Base-by-base conservation (phyloP, 2,888 invertebrate species). In the Harpalus rubripes region DNA sequence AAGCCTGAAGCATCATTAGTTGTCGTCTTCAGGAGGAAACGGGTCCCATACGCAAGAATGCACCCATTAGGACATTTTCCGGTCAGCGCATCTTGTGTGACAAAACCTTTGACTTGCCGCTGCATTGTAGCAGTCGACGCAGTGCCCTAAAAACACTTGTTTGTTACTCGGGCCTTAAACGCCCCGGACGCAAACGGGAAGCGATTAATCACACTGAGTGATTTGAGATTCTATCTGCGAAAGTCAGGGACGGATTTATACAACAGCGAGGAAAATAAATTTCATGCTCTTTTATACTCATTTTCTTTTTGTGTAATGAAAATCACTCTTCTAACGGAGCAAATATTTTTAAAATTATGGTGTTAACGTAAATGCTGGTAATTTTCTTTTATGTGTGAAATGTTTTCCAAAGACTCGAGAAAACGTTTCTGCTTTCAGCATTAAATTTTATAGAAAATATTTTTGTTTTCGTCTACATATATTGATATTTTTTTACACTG, bases 161-260 rank as follows among this genome's bases (percentile, higher is more conserved):
- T 80, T 80, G 79, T 80, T 79, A 26, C 79, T 26, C 79, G 32
- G 32, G 79, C 58, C 79, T 80, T 80, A 80, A 80, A 80, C 59
- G 59, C 61, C 61, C 61, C 15, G 58, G 61, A 80, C 61, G 15
- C 41, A 12, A 78, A 59, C 79, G 41, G 78, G 8, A 61, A 61
- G 61, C 79, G 61, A 80, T 80, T 80, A 80, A 80, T 80, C 79
- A 80, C 56, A 61, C 79, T 80, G 79, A 80, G 79, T 80, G 79
- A 80, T 80, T 80, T 78, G 26, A 56, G 68, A 68, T 68, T 68
- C 39, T 68, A 68, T 68, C 68, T 12, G 16, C 18, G 22, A 63
- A 63, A 63, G 63, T 26, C 63, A 22, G 32, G 68, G 68, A 52
- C 44, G 44, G 44, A 52, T 52, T 52, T 52, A 52, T 52, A 52